Evolutionary conservation across 2,888 invertebrate genomes (phyloP), one percentile per base, ranked within the genome.

Genomic region (Drosophila nigricruria): DNA sequence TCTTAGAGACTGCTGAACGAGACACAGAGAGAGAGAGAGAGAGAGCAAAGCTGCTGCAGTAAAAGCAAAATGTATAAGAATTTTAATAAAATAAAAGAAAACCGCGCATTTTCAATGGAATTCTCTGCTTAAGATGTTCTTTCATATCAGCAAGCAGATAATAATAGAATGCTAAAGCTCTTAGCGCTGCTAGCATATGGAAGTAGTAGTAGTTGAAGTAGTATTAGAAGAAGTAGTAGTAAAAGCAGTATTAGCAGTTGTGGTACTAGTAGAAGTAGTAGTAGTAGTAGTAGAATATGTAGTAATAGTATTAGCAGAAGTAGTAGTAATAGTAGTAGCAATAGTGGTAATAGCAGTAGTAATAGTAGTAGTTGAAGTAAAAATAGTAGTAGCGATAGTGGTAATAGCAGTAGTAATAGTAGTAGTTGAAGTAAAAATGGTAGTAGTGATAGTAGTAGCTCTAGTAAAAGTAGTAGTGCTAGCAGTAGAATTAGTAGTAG

Each of bases 71-170:
- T 32, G 5, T 23, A 8, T 25, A 27, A 16, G 9, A 10, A 16
- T 25, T 14, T 9, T 10, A 25, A 3, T 12, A 54, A 30, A 30
- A 53, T 25, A n/a, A 16, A 30, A 14, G 3, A 52, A 16, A 14
- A 3, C 3, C 36, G 14, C 32, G 32, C 32, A 50, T 23, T 34
- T 52, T 52, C 50, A 16, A 20, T 23, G 20, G 16, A 9, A 34
- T 34, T 52, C 23, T 1, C 16, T 3, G 50, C 50, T 52, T 23
- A 27, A 47, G 47, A 16, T 23, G 23, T 20, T 14, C 8, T 20
- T 16, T 34, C 34, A 16, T 23, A 14, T 23, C 47, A 47, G 27
- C 47, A 47, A 27, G n/a, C 47, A 47, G 47, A 47, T 47, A 27
- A 10, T 47, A 27, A n/a, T 27, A 20, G 20, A 20, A 12, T 42